These are phyloP conservation scores for Drosophila histrio DNA, from an alignment of 2,888 invertebrate species.

Conservation along the genomic window DNA sequence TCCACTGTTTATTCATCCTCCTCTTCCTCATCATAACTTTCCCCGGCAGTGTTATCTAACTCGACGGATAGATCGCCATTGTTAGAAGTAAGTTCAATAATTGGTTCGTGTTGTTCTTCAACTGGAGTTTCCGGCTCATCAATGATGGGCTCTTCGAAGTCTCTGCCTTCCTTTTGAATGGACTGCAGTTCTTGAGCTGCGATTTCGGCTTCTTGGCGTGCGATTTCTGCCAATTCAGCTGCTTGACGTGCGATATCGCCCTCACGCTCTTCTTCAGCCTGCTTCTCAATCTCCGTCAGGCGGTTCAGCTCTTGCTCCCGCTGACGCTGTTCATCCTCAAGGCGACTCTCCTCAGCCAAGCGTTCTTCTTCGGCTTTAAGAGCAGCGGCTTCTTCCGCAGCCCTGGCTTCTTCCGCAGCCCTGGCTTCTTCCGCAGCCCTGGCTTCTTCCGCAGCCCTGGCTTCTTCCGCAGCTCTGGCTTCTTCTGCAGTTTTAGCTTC, in stretches of 20 bases:
- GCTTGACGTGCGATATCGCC: conserved; percentile 89
- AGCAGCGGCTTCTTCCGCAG: conserved; percentile 77
- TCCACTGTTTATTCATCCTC: conserved; percentile 46
- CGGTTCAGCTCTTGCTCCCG: conserved; percentile 86
- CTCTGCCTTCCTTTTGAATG: conserved; percentile 72
- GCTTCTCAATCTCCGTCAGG: conserved; percentile 85
- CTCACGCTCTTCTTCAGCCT: conserved; percentile 86
- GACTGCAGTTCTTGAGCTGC: conserved; percentile 86
- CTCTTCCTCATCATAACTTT: conserved; percentile 60
- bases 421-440: conserved; percentile 82
- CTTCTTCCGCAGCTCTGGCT: conserved; percentile 84
- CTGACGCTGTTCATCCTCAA: conserved; percentile 84
- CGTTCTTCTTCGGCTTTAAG: conserved; percentile 83
- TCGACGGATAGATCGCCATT: conserved; percentile 51
- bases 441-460: conserved; percentile 84
- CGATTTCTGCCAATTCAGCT: conserved; percentile 88
- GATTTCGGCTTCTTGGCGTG: conserved; percentile 87
- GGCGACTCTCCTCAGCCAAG: conserved; percentile 82
- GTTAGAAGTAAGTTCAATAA: conserved; percentile 68
- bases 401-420: conserved; percentile 4
- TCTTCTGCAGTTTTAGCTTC: conserved; percentile 35
- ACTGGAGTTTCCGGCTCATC: conserved; percentile 82
- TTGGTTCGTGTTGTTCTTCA: conserved; percentile 69
- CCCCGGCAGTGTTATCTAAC: conserved; percentile 46
- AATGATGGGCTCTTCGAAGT: conserved; percentile 83